Evolutionary conservation across 2,888 invertebrate species (phyloP).

Genomic region (Capitulum mitella): DNA sequence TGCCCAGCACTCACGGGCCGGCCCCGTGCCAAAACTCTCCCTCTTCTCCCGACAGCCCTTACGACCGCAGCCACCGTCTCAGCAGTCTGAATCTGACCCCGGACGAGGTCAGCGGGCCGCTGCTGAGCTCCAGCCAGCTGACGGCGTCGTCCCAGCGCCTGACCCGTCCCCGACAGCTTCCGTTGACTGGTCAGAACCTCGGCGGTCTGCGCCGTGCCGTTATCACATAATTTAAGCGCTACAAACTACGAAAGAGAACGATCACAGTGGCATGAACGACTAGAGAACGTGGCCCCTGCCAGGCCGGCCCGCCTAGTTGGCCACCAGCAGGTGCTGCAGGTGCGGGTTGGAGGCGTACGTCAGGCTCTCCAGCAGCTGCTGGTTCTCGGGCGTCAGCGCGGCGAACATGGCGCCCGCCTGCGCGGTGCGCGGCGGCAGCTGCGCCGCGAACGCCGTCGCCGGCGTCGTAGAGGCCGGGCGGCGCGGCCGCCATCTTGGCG

Average conservation of each 20-base stretch:
- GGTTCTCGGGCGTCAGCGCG: conserved; percentile 19
- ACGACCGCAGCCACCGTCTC: no score
- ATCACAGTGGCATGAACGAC: conserved; percentile 18
- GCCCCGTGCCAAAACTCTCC: no score
- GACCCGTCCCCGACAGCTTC: no score
- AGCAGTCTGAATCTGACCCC: no score
- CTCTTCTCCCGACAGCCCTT: no score
- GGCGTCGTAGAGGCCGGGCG: background rate
- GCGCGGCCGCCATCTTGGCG: background rate
- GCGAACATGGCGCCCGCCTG: conserved; percentile 29
- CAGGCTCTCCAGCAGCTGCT: conserved; percentile 11
- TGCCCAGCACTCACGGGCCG: no score
- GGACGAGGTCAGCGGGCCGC: no score
- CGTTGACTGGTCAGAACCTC: no score
- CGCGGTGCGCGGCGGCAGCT: conserved; percentile 27
- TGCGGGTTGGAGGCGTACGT: conserved; percentile 14
- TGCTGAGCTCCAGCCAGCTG: no score
- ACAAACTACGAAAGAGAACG: conserved; percentile 12
- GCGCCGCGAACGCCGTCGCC: conserved; percentile 27
- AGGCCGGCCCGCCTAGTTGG: background rate
- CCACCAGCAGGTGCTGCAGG: conserved; percentile 10
- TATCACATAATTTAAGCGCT: conserved; percentile 2
- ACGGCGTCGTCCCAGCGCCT: no score
- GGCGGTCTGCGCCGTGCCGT: no score
- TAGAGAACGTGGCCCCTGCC: background rate